A percentile compares a stretch with the other conserved stretches of the same genome.
Conservation (phyloP, 2,113 vertebrate species). For the Todiramphus chloris region DNA sequence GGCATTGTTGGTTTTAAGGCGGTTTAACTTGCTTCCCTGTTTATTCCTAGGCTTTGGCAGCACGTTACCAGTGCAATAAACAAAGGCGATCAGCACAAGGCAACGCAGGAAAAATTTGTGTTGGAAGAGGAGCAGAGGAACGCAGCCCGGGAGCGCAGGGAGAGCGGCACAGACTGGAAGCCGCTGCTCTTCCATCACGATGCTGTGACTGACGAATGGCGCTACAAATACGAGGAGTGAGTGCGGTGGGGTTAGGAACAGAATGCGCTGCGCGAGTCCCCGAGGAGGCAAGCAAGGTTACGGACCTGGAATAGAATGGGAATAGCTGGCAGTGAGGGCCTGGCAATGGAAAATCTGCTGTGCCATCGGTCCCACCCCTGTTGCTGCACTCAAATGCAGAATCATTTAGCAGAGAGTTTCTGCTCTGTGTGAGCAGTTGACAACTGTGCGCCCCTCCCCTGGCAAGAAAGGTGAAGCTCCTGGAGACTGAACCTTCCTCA, state of each 20-base stretch:
- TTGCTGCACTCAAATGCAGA: background rate
- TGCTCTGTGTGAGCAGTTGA: background rate
- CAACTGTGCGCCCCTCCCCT: background rate
- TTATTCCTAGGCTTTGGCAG: slow-evolving; percentile 86
- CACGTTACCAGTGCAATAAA: slow-evolving; percentile 90
- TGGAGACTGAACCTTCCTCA: background rate
- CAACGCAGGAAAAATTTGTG: slow-evolving; percentile 90
- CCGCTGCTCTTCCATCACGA: slow-evolving; percentile 84
- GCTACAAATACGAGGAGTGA: slow-evolving; percentile 88
- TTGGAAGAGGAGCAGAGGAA: slow-evolving; percentile 91
- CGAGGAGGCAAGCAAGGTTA: background rate
- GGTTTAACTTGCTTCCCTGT: background rate
- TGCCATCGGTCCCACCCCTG: background rate
- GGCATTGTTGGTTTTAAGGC: background rate
- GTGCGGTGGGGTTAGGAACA: background rate
- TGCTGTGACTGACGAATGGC: slow-evolving; percentile 81
- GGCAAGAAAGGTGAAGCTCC: background rate
- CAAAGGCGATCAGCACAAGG: slow-evolving; percentile 87
- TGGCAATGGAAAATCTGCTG: background rate
- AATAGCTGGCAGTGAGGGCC: background rate
- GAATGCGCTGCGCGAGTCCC: background rate
- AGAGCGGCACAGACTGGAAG: slow-evolving; percentile 75
- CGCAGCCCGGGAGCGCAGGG: slow-evolving; percentile 80
- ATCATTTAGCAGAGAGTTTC: background rate
- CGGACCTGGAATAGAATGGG: background rate